Conservation (phyloP, 1,140 invertebrate species). For the Dendrolimus punctatus region DNA sequence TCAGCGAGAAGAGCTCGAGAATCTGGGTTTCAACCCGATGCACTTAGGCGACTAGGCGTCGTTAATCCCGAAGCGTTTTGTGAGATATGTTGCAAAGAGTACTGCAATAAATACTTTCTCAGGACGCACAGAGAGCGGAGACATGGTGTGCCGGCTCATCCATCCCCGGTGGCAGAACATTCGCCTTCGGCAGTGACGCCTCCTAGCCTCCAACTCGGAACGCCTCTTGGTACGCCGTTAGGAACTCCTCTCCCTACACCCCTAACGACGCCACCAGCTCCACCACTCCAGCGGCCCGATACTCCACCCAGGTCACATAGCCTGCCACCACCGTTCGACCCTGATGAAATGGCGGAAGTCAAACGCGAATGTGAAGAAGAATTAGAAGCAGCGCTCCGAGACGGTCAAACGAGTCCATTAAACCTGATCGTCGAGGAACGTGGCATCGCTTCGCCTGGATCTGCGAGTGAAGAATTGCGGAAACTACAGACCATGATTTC, state of each 20-base stretch:
- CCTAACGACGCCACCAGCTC: slow-evolving; percentile 75
- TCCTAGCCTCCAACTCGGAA: slow-evolving; percentile 38
- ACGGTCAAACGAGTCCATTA: slow-evolving; percentile 62
- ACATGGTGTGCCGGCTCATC: slow-evolving; percentile 80
- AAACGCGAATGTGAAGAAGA: slow-evolving; percentile 61
- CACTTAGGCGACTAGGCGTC: slow-evolving; percentile 82
- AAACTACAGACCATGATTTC: slow-evolving; percentile 94
- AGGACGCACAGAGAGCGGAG: slow-evolving; percentile 91
- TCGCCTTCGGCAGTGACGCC: slow-evolving; percentile 75
- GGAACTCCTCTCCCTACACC: slow-evolving; percentile 74
- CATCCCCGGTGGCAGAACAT: slow-evolving; percentile 68
- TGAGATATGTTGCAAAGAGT: slow-evolving; percentile 95
- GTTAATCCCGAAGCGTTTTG: slow-evolving; percentile 93
- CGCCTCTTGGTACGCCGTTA: slow-evolving; percentile 56
- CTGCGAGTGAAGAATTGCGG: slow-evolving; percentile 85
- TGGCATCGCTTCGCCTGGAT: slow-evolving; percentile 64
- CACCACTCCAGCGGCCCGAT: slow-evolving; percentile 65
- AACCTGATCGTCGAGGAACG: slow-evolving; percentile 69
- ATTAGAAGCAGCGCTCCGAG: slow-evolving; percentile 48
- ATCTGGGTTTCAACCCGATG: slow-evolving; percentile 78
- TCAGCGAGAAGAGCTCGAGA: slow-evolving; percentile 76
- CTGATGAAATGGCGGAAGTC: slow-evolving; percentile 60
- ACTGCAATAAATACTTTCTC: slow-evolving; percentile 95
- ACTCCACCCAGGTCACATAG: slow-evolving; percentile 71
- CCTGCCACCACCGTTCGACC: slow-evolving; percentile 56